phyloP scores from a whole-genome alignment of 2,113 vertebrate species.

The Aix galericulata region DNA sequence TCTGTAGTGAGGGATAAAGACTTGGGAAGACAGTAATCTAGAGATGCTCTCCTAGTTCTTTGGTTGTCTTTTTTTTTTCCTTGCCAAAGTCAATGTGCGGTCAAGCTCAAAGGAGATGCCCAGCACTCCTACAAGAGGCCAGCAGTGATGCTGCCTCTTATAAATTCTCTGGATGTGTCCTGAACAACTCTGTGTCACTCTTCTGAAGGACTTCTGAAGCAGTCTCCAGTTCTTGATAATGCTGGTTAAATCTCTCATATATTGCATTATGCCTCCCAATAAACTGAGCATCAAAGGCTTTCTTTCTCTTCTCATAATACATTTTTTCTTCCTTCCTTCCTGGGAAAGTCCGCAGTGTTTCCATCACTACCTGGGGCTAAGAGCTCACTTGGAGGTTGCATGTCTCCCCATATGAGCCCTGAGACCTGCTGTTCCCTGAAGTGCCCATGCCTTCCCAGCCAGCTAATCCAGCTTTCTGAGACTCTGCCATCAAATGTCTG shows the following conservation, averaged over 20 bases:
- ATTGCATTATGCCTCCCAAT: slow-evolving; percentile 38
- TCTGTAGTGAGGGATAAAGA: background rate
- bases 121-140: background rate
- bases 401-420: background rate
- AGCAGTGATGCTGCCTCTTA: background rate
- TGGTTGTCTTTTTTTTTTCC: background rate
- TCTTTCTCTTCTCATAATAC: background rate
- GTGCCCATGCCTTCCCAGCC: background rate
- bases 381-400: background rate
- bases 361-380: background rate
- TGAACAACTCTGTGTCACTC: background rate
- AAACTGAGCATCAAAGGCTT: slow-evolving; percentile 58
- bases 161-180: slow-evolving; percentile 23
- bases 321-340: background rate
- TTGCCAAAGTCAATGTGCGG: background rate
- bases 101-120: background rate
- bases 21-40: background rate
- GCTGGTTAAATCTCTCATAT: slow-evolving; percentile 37
- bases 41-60: background rate
- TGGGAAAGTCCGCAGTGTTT: background rate
- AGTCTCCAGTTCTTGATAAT: background rate
- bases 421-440: background rate
- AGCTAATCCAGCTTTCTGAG: background rate
- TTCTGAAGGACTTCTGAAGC: slow-evolving; percentile 19
- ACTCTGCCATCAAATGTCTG: background rate